phyloP scores from a whole-genome alignment of 2,797 vertebrate species.

The Pagetopsis macropterus region DNA sequence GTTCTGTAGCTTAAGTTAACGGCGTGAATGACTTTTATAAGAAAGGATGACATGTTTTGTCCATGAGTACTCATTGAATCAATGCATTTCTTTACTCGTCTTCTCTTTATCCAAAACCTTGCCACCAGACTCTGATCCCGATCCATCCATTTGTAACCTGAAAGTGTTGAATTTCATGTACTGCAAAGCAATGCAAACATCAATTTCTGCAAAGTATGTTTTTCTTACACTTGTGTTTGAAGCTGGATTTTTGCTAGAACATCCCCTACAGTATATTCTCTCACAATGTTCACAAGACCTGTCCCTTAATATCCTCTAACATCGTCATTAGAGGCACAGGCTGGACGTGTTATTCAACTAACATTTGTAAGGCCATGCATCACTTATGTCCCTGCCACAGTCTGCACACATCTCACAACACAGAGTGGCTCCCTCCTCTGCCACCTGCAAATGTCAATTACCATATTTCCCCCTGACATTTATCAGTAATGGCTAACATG shows the following conservation, averaged over 20 bases:
- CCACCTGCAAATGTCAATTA: constrained; percentile 92
- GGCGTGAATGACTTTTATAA: too few species aligned
- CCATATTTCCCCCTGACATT: constrained; percentile 89
- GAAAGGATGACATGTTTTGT: neutral
- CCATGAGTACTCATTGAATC: neutral
- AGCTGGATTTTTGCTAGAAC: neutral
- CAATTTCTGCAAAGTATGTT: neutral
- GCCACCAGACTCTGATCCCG: neutral
- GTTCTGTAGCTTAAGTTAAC: neutral
- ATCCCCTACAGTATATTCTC: constrained; percentile 19
- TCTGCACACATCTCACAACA: constrained; percentile 79
- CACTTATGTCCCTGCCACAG: constrained; percentile 80
- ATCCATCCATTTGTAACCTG: neutral
- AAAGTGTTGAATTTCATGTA: too few species aligned
- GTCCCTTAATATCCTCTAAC: constrained; percentile 74
- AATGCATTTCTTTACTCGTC: neutral
- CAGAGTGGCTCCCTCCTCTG: constrained; percentile 76
- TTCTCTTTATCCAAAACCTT: neutral
- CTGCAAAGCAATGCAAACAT: neutral
- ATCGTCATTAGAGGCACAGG: constrained; percentile 76
- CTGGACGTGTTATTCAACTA: constrained; percentile 88
- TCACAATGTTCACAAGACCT: constrained; percentile 73
- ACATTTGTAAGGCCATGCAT: constrained; percentile 90
- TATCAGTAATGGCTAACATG: constrained; percentile 88
- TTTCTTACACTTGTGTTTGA: neutral